Percentiles rank a stretch among this genome's conserved stretches.
These are phyloP conservation scores for Pitta sordida DNA, from an alignment of 2,113 vertebrate genomes.

Conservation along the genomic window DNA sequence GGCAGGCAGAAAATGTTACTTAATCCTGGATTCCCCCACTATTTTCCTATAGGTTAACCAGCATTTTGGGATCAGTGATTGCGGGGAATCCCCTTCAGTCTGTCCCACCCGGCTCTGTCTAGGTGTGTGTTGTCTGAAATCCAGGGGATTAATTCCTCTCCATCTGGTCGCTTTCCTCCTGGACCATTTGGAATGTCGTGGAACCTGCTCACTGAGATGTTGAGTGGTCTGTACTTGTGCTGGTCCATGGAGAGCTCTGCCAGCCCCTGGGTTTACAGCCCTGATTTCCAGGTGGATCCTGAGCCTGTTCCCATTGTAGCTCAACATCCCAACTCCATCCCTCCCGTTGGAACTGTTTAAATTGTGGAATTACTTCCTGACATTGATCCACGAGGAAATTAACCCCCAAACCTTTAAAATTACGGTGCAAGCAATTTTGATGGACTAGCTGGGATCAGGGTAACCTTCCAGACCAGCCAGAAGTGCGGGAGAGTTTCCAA, in stretches of 20 bases:
- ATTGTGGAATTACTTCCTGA: conserved; percentile 64
- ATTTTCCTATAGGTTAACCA: neutral
- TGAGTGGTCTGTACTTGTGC: neutral
- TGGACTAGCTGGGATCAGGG: neutral
- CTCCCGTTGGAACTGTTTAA: conserved; percentile 49
- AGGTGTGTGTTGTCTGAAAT: neutral
- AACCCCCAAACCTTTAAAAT: conserved; percentile 44
- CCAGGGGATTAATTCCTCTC: conserved; percentile 1
- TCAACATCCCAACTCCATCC: conserved; percentile 34
- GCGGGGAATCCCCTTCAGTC: neutral
- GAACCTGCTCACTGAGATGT: conserved; percentile 30
- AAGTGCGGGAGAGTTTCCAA: conserved; percentile 41
- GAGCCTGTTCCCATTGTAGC: conserved; percentile 37
- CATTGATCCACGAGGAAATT: conserved; percentile 69
- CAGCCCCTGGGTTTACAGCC: conserved; percentile 37
- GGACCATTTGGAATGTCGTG: conserved; percentile 4
- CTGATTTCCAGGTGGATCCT: conserved; percentile 34
- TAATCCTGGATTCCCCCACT: rapidly evolving
- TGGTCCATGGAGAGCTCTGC: conserved; percentile 11
- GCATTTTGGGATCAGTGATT: neutral
- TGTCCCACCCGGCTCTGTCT: too few relatives aligned
- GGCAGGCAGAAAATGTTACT: neutral
- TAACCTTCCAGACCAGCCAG: neutral
- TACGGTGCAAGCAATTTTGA: conserved; percentile 29
- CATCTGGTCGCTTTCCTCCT: conserved; percentile 18